A percentile compares a stretch with the other conserved stretches of the same genome.
phyloP scores from a whole-genome alignment of 2,113 vertebrate genomes.

The Plectropomus leopardus region DNA sequence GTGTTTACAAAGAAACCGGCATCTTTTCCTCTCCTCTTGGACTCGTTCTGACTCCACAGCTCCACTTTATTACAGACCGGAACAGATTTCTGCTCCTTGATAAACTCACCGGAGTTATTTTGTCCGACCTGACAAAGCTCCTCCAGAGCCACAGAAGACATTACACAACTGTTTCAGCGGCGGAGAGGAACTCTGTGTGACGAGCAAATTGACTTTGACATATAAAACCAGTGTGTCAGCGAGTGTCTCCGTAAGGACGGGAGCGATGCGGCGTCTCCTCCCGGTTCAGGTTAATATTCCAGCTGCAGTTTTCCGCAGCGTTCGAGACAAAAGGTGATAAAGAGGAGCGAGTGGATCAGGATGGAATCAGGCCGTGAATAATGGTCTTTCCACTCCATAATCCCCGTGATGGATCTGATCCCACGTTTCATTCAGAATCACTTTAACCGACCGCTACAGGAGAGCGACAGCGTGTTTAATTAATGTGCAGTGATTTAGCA shows the following conservation, averaged over 20 bases:
- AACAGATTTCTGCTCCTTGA: not conserved
- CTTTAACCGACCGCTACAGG: not conserved
- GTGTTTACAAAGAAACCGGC: not conserved
- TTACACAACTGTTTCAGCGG: not conserved
- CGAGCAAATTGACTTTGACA: not conserved
- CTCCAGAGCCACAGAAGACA: not conserved
- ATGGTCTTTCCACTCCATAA: conserved; percentile 2
- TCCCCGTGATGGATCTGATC: conserved; percentile 36
- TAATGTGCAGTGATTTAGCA: conserved; percentile 44
- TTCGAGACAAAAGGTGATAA: not conserved
- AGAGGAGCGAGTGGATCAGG: conserved; percentile 19
- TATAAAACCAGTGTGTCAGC: not conserved
- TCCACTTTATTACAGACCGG: too few species aligned
- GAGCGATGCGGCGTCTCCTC: not conserved
- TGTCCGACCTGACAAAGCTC: not conserved
- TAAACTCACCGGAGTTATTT: not conserved
- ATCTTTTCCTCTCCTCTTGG: not conserved
- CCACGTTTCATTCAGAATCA: conserved; percentile 20
- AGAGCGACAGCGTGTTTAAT: conserved; percentile 32
- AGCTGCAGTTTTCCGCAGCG: not conserved
- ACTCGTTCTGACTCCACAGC: not conserved
- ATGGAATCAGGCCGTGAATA: not conserved
- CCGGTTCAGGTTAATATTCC: not conserved
- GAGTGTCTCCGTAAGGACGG: not conserved
- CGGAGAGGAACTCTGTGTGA: not conserved